phyloP scores from a whole-genome alignment of 2,888 invertebrate species.

The Pseudococcus jackbeardsleyi region DNA sequence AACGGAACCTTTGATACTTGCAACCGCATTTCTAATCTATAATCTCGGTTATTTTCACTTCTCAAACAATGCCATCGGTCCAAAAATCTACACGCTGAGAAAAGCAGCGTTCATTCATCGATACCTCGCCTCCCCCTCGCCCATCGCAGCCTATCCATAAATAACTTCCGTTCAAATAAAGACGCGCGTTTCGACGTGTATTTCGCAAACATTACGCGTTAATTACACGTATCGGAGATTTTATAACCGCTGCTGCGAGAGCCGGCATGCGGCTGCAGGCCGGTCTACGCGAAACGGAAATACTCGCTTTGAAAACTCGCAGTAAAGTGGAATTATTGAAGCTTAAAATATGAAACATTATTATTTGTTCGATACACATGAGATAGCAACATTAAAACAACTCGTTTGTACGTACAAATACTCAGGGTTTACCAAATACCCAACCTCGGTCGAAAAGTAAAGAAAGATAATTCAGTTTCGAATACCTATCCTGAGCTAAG shows the following conservation, averaged over 20 bases:
- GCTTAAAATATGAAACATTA: slow-evolving; percentile 45
- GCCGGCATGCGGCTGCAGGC: not conserved
- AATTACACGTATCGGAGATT: slow-evolving; percentile 31
- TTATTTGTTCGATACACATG: slow-evolving; percentile 43
- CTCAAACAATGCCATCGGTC: not conserved
- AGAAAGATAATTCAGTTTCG: too few species aligned
- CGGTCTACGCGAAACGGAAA: slow-evolving; percentile 12
- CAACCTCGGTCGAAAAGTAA: too few species aligned
- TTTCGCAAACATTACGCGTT: not conserved
- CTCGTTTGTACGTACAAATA: not conserved
- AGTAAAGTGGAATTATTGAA: slow-evolving; percentile 11
- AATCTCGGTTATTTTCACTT: not conserved
- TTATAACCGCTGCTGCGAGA: not conserved
- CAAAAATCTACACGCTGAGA: not conserved
- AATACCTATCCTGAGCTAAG: not conserved
- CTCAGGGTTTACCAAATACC: not conserved
- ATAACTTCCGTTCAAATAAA: slow-evolving; percentile 2
- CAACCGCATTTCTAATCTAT: not conserved
- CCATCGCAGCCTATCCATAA: not conserved
- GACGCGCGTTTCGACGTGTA: not conserved
- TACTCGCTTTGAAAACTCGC: slow-evolving; percentile 30
- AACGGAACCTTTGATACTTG: too few species aligned
- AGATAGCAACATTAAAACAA: slow-evolving; percentile 22
- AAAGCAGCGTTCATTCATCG: not conserved
- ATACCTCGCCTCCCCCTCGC: not conserved